Evolutionary conservation across 92 coral and sea anemone genomes (phyloP), one percentile per base, ranked within the genome.

Genomic region (Epizoanthus rinbou): DNA sequence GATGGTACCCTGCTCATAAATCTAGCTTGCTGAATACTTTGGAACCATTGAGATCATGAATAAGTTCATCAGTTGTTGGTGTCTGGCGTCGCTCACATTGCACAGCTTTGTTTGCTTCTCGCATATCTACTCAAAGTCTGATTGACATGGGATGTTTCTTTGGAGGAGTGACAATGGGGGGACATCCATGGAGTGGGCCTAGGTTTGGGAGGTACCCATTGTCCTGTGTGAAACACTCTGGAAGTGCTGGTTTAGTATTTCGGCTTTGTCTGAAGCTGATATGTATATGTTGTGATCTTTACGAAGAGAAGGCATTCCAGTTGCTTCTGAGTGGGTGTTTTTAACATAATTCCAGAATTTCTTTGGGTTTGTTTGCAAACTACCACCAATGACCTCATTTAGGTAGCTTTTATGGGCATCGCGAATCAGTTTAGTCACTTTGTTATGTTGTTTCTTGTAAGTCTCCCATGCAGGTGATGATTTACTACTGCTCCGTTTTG

Each of bases 251-350:
- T 31, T 88, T 8, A 88, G 50, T 14, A 57, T 17, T 68, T 88
- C 86, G 3, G 88, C 82, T 85, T 88, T 88, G 11, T 79, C 84
- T 33, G 56, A 67, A 60, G 81, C 86, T 3, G 88, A 23, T 0
- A 39, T 19, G 28, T 22, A 17, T 0, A 84, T 2, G 14, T 8
- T 19, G 22, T 79, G 11, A 0, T 75, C 80, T 3, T 43, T 13
- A 59, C 59, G 73, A 0, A 84, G 80, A 19, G 91, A 87, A 6
- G 88, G 88, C 21, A 85, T 88, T 3, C 86, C 83, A 64, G 71
- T 53, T 73, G 37, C 28, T 43, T 88, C 88, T 11, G 88, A 79
- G 64, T 69, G 85, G 15, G 69, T 22, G 64, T 41, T 17, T 14
- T 19, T 63, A 2, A 71, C 83, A 74, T 84, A 88, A 1, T 84